Evolutionary conservation across 2,797 vertebrate species (phyloP).

Genomic region (Tolypeutes matacus): DNA sequence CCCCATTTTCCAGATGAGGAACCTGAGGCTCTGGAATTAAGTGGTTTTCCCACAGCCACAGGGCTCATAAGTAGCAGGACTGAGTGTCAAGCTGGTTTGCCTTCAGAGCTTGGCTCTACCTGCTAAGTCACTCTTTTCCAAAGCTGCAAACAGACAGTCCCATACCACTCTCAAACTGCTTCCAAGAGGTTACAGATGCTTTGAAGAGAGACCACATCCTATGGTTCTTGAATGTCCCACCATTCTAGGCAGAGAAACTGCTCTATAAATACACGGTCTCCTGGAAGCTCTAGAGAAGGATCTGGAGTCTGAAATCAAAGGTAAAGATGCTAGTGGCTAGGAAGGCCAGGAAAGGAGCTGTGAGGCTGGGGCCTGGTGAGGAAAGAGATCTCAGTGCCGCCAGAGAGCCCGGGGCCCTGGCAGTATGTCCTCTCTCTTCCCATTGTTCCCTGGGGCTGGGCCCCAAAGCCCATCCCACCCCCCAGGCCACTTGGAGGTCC

Average conservation of each 20-base stretch:
- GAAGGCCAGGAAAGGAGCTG: background rate
- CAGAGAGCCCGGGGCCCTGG: background rate
- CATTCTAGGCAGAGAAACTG: background rate
- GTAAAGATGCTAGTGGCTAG: background rate
- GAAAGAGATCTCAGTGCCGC: background rate
- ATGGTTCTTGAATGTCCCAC: background rate
- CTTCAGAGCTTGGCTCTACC: background rate
- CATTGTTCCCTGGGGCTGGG: background rate
- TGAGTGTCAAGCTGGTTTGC: background rate
- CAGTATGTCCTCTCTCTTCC: conserved; percentile 43
- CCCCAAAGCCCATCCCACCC: background rate
- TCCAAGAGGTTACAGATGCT: background rate
- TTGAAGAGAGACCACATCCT: background rate
- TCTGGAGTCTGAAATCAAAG: background rate
- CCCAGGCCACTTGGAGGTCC: conserved; percentile 21
- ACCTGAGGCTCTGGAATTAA: background rate
- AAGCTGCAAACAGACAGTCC: background rate
- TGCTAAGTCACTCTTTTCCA: background rate
- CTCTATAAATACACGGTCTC: background rate
- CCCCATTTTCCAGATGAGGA: background rate
- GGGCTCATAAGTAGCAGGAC: background rate
- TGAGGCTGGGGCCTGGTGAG: fast-evolving
- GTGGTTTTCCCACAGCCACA: background rate
- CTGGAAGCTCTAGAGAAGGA: background rate
- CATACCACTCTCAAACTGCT: background rate